Evolutionary conservation across 2,797 vertebrate species (phyloP).

Genomic region (Helarctos malayanus): DNA sequence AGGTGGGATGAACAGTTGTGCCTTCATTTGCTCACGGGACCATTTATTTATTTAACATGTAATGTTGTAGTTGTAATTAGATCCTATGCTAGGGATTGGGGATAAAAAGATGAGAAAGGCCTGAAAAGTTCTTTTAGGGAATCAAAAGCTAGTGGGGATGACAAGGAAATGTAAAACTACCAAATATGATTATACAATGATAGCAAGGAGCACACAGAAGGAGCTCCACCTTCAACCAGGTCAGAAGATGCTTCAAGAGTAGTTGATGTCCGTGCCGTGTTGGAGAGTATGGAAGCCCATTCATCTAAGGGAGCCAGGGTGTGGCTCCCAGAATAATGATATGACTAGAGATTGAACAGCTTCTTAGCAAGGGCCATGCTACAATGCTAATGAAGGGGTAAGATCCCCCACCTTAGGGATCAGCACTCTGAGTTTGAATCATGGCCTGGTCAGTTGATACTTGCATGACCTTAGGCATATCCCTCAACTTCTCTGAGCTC

Average conservation of each 20-base stretch:
- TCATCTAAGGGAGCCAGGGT: rapidly evolving
- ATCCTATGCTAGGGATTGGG: neutral
- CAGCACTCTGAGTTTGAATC: neutral
- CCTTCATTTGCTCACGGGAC: neutral
- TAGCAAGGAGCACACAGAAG: neutral
- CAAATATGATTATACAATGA: neutral
- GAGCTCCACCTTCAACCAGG: neutral
- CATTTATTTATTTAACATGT: neutral
- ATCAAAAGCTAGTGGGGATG: neutral
- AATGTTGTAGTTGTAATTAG: neutral
- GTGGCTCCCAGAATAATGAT: neutral
- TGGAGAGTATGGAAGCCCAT: neutral
- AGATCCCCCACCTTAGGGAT: neutral
- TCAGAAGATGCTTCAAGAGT: neutral
- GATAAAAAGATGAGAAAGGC: neutral
- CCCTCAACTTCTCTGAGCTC: neutral
- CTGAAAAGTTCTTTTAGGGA: neutral
- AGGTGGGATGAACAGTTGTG: neutral
- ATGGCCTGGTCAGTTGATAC: neutral
- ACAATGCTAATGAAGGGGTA: neutral
- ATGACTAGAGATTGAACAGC: neutral
- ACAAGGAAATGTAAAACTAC: neutral
- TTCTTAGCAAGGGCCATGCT: neutral
- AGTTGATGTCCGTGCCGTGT: rapidly evolving
- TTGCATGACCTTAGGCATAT: neutral